A percentile compares a stretch with the other conserved stretches of the same genome.
Evolutionary conservation across 23 tunicate genomes (phyloP).

Genomic region (Oikopleura albicans): DNA sequence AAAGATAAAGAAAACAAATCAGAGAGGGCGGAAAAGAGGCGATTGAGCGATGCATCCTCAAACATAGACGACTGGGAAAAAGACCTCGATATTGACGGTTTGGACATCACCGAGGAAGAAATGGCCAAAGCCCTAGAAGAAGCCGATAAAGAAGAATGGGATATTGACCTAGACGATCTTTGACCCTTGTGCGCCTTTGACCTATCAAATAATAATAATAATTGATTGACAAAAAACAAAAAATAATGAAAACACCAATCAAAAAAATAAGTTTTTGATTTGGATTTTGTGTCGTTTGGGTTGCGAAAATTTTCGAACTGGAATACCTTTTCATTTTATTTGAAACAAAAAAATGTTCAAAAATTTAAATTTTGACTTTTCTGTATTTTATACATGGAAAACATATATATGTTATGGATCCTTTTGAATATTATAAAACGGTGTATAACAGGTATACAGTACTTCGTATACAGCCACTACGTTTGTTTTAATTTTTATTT

Average conservation of each 20-base stretch:
- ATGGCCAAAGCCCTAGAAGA: background rate
- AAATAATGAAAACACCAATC: background rate
- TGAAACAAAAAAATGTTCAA: no score
- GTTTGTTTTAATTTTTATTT: no score
- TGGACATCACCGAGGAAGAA: conserved; percentile 9
- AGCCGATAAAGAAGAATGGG: background rate
- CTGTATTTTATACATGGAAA: no score
- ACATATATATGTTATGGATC: no score
- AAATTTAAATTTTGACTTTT: no score
- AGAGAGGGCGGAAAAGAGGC: background rate
- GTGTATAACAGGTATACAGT: no score
- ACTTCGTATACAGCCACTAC: no score
- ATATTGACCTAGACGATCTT: background rate
- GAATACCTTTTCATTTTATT: background rate
- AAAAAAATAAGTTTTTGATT: background rate
- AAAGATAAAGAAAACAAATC: background rate
- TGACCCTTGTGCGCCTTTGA: background rate
- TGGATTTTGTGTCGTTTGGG: background rate
- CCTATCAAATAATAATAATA: background rate
- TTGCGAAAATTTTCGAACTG: background rate
- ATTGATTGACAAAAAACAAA: background rate
- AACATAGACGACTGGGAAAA: conserved; percentile 16
- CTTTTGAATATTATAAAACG: no score
- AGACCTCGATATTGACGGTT: conserved; percentile 4
- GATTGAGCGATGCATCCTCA: background rate